phyloP scores from a whole-genome alignment of 2,888 invertebrate species.

The Drosophila suboccidentalis region DNA sequence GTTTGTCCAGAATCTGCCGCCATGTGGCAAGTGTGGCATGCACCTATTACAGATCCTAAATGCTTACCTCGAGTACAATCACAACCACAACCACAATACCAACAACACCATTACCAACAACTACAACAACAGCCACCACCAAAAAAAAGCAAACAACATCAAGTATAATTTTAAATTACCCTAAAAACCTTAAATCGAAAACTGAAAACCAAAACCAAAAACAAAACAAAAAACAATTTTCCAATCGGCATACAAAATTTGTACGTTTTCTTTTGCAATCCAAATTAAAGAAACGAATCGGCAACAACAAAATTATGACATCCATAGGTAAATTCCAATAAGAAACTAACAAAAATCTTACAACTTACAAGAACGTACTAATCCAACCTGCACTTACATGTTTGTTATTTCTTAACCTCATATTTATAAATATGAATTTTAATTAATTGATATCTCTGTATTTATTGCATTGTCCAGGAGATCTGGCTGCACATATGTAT shows the following conservation, averaged over 20 bases:
- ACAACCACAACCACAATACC: conserved; percentile 24
- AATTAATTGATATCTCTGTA: background rate
- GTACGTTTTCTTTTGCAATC: conserved; percentile 42
- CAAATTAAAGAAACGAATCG: conserved; percentile 68
- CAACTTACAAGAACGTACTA: background rate
- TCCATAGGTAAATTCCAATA: conserved; percentile 83
- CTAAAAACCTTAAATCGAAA: conserved; percentile 8
- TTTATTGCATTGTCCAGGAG: background rate
- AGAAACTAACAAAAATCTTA: background rate
- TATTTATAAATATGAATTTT: background rate
- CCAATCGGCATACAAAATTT: conserved; percentile 60
- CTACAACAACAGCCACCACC: conserved; percentile 27
- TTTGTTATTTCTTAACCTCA: background rate
- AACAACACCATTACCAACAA: conserved; percentile 20
- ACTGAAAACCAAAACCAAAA: conserved; percentile 4
- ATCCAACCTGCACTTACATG: background rate
- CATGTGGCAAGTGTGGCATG: conserved; percentile 56
- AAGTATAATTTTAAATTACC: conserved; percentile 21
- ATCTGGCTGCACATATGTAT: background rate
- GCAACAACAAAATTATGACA: conserved; percentile 84
- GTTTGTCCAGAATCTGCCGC: conserved; percentile 46
- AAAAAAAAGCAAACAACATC: conserved; percentile 18
- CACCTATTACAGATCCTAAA: conserved; percentile 43
- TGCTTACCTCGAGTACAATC: conserved; percentile 48
- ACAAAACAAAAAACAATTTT: conserved; percentile 41